A percentile compares a stretch with the other conserved stretches of the same genome.
phyloP scores from a whole-genome alignment of 2,113 vertebrate genomes.

The Spea bombifrons region DNA sequence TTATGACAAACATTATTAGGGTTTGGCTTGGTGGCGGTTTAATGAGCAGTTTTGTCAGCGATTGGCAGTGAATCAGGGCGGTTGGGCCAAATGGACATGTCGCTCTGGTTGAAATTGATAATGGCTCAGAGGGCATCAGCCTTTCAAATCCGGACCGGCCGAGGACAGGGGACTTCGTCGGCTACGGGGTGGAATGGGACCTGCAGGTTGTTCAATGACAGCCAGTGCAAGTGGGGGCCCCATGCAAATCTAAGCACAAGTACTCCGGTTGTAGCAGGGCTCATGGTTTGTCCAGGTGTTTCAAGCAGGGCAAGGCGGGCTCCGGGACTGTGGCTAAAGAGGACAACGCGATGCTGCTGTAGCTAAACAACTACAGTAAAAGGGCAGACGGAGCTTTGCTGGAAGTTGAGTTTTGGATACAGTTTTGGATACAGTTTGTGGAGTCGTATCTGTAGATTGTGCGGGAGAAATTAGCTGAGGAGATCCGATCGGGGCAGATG shows the following conservation, averaged over 20 bases:
- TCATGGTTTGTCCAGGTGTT: not conserved
- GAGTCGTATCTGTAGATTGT: not conserved
- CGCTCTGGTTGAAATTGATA: not conserved
- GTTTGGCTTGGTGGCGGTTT: not conserved
- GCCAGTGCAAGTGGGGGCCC: not conserved
- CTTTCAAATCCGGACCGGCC: not conserved
- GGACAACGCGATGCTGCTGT: not conserved
- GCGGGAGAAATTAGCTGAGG: too few relatives aligned
- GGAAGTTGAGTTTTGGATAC: too few relatives aligned
- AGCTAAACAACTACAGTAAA: not conserved
- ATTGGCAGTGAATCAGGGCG: not conserved
- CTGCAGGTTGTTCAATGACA: not conserved
- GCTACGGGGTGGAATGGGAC: not conserved
- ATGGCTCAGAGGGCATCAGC: not conserved
- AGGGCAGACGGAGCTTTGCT: too few relatives aligned
- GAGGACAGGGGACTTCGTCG: too few relatives aligned
- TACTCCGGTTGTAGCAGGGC: not conserved
- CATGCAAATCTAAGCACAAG: not conserved
- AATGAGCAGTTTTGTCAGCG: not conserved
- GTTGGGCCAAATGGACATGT: not conserved
- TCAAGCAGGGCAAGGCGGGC: not conserved
- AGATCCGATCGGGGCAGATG: too few relatives aligned
- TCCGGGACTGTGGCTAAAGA: not conserved
- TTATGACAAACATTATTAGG: not conserved
- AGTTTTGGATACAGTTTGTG: not conserved